Evolutionary conservation across 2,113 vertebrate genomes (phyloP).

Genomic region (Etheostoma spectabile): DNA sequence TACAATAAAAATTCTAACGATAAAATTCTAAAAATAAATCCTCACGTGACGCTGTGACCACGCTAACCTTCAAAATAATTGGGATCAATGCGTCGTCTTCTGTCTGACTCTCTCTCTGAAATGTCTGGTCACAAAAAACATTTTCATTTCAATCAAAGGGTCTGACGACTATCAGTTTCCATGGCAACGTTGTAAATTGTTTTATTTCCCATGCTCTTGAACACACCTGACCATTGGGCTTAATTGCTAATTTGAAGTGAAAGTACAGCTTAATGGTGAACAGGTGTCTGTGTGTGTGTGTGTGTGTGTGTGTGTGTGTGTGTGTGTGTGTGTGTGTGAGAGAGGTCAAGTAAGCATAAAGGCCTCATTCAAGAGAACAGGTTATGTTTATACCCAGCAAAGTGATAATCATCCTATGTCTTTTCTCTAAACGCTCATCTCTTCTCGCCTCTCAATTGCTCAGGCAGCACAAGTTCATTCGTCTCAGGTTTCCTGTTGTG

Average conservation of each 20-base stretch:
- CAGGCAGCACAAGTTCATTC: conserved; percentile 12
- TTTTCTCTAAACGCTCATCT: conserved; percentile 1
- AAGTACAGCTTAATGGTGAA: conserved; percentile 31
- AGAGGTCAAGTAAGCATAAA: not conserved
- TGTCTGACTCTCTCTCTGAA: not conserved
- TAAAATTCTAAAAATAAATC: not conserved
- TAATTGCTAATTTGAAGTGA: conserved; percentile 6
- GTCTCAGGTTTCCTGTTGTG: conserved; percentile 33
- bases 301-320: conserved; percentile 22
- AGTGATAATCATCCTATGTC: conserved; percentile 34
- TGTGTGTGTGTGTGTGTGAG: conserved; percentile 13
- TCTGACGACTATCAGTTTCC: conserved; percentile 35
- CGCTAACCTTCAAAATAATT: conserved; percentile 5
- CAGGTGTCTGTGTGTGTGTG: conserved; percentile 29
- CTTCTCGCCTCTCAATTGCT: conserved; percentile 13
- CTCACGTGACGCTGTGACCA: not conserved
- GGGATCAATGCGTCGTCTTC: conserved; percentile 17
- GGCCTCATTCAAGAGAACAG: conserved; percentile 3
- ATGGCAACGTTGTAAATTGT: conserved; percentile 16
- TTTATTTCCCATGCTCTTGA: conserved; percentile 30
- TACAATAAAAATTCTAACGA: not conserved
- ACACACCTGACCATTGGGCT: not conserved
- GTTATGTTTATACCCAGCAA: conserved; percentile 21
- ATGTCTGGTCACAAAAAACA: conserved; percentile 11
- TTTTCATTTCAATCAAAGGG: conserved; percentile 4